Base-by-base conservation (phyloP, 1,140 invertebrate species). In the Glossosoma conforme region DNA sequence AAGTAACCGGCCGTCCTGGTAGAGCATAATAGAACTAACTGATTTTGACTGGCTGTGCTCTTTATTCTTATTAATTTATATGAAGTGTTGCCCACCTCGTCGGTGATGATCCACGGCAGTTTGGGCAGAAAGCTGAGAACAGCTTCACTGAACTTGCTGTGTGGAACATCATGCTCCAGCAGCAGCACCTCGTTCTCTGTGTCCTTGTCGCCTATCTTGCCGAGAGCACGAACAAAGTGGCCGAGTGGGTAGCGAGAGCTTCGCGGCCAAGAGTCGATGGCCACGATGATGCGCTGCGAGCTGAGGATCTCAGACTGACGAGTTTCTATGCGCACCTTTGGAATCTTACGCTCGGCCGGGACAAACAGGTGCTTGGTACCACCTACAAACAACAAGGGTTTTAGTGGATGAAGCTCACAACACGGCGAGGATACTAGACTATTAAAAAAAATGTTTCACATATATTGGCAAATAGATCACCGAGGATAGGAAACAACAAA, bases 181-280 rank as follows among this genome's bases (percentile, higher is more conserved):
- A 99, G 75, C 32, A 99, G 79, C 6, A 91, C 89, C 76, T 97
- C 92, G 69, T 96, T 99, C 74, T 98, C 97, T 11, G 94, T 93
- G 15, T 85, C 81, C 69, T 88, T 88, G 64, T 95, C 84, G 36
- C 71, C 71, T 61, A 88, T 82, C 42, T 79, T 77, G 17, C 93
- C 93, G 9, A 95, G 72, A 18, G 87, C 83, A 58, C 89, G 75
- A 0, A 94, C 89, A 75, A 93, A 96, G 70, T 97, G 93, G 2
- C 93, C 92, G 64, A 87, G 66, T 2, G 77, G 76, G 58, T 78
- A 78, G 24, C 87, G 80, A 1, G 90, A 93, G 66, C 88, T 84
- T 45, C 87, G 70, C 0, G 92, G 91, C 94, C 94, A 97, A 1
- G 82, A 85, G 74, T 97, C 94, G 28, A 97, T 89, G 1, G 91